Conservation (phyloP, 2,797 vertebrate genomes). For the Gadopsis bispinosus region DNA sequence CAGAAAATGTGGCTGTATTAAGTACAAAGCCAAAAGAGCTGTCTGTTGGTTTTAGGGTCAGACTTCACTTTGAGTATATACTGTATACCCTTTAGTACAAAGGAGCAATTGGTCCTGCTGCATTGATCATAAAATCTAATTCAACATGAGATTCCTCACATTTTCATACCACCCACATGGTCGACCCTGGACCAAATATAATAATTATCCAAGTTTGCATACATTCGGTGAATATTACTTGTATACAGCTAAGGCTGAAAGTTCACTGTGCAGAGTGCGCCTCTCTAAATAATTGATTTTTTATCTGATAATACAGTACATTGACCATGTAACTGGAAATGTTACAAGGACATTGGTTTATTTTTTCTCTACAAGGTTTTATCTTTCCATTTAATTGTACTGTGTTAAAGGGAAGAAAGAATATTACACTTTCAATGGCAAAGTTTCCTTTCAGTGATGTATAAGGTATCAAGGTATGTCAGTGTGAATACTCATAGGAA, state of each 20-base stretch:
- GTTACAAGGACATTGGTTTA: constrained; percentile 32
- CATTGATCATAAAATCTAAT: constrained; percentile 30
- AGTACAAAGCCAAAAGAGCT: constrained; percentile 12
- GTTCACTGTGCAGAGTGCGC: constrained; percentile 30
- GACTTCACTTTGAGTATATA: constrained; percentile 9
- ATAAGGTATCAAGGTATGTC: constrained; percentile 35
- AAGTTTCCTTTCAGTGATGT: constrained; percentile 53
- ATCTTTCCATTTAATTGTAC: constrained; percentile 43
- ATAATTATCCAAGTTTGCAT: constrained; percentile 28
- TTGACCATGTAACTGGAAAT: constrained; percentile 43
- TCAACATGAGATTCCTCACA: constrained; percentile 35
- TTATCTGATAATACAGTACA: constrained; percentile 32
- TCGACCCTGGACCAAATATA: constrained; percentile 52
- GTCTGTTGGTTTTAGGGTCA: constrained; percentile 14
- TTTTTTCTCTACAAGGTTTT: constrained; percentile 50
- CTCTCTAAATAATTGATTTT: constrained; percentile 35
- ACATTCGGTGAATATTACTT: constrained; percentile 43
- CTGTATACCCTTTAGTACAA: constrained; percentile 10
- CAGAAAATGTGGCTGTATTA: constrained; percentile 19
- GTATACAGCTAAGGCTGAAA: constrained; percentile 40
- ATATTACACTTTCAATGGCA: constrained; percentile 47
- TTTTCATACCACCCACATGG: constrained; percentile 42
- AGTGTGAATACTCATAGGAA: constrained; percentile 21
- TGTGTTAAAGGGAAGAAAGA: constrained; percentile 35
- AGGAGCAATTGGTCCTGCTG: constrained; percentile 28